Evolutionary conservation across 1,140 invertebrate genomes (phyloP), one percentile per base, ranked within the genome.

Genomic region (Drosophila ironensis): DNA sequence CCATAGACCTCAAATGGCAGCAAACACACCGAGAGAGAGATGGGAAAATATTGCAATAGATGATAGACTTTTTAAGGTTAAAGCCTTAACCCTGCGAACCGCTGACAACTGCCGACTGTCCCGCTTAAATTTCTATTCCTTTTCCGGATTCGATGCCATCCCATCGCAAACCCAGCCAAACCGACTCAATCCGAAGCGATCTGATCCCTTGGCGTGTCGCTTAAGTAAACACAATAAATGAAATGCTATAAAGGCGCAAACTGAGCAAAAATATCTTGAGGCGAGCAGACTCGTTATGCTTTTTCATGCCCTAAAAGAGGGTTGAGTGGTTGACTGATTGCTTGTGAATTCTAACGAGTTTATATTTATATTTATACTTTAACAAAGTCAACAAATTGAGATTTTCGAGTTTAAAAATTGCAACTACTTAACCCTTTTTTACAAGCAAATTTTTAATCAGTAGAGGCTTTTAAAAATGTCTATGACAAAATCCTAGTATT

Each of bases 141-240:
- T 47, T 28, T 28, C 22, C 20, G 11, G 12, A 25, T 14, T 12
- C 28, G 19, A 42, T 51, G 20, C 16, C 12, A 9, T 12, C n/a
- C 48, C 14, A 40, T n/a, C n/a, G n/a, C n/a, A n/a, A n/a, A n/a
- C n/a, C n/a, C n/a, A 17, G 33, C 47, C 12, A 12, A 33, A 33
- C 11, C 30, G 30, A n/a, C 28, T 3, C 16, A 16, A 57, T n/a
- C 52, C 22, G n/a, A n/a, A n/a, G n/a, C n/a, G 41, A 53, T 22
- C 14, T n/a, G 42, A 63, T 63, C 60, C 78, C 80, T 86, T 67
- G 42, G 68, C 46, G 19, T 19, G 52, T 42, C 25, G 54, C 42
- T 42, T 60, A 80, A 86, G 80, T 84, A 80, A 84, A 68, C 70
- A 74, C 52, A 80, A 86, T 61, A 77, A 71, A 73, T 68, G 50